Base-by-base conservation (phyloP, 2,888 invertebrate genomes). In the Aporophyla nigra region DNA sequence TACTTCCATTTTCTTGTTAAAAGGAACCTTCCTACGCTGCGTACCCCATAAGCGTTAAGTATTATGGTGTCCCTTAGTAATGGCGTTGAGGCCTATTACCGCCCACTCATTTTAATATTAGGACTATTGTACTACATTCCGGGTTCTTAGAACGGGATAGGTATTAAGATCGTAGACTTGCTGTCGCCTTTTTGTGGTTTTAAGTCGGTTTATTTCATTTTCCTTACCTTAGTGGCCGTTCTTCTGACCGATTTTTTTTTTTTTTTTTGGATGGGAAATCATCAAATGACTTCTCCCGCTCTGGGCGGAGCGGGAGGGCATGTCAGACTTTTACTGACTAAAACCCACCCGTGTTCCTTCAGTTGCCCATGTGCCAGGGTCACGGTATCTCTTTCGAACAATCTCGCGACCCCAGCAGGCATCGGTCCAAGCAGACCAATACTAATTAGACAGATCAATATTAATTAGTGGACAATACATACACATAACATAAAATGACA, bases 71-170 rank as follows among this genome's bases (percentile, higher is more conserved):
- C 72, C 78, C 62, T 63, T 51, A 40, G 51, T 46, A 54, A 71
- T 21, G 71, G 33, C 53, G 63, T 72, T 77, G 56, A 16, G 33
- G 14, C 19, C 63, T 71, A 86, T 78, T 86, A 83, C 53, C 33
- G 12, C 74, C 72, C 72, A 78, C 75, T 82, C 67, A 71, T 75
- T 78, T 72, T 74, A 83, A 78, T 78, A 86, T 74, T 70, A 83
- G 78, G 68, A 74, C 78, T 76, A 71, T 73, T 83, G 83, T 86
- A 59, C n/a, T 21, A 62, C 58, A 74, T 74, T 77, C 40, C 21
- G 51, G 65, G 62, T 51, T 5, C 62, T 53, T 24, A 24, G 61
- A 76, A 82, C 71, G 62, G 53, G 0, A 19, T 58, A 43, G 33
- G 54, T 62, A 73, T 61, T 68, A 54, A 4, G 33, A 40, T 16